Evolutionary conservation across 2,888 invertebrate genomes (phyloP).

Genomic region (Margaritifera margaritifera): DNA sequence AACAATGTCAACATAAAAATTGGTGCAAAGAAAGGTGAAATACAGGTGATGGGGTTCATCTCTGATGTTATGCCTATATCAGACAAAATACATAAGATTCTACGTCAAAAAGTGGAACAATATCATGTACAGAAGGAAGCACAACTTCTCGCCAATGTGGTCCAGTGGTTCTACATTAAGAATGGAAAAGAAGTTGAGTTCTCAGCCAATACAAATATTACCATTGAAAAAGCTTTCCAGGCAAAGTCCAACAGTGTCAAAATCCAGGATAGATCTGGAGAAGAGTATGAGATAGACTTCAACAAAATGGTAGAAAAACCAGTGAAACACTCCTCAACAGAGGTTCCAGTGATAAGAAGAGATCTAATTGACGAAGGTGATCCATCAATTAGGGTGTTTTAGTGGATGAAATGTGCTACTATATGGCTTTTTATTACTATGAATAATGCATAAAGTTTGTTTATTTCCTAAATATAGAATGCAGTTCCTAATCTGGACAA

Average conservation of each 20-base stretch:
- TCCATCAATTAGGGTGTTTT: background rate
- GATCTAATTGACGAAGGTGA: conserved; percentile 12
- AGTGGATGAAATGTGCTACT: conserved; percentile 12
- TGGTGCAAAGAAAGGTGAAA: too few species aligned
- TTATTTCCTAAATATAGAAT: too few species aligned
- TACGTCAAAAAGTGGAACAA: conserved; percentile 7
- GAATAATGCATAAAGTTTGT: too few species aligned
- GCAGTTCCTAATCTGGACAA: too few species aligned
- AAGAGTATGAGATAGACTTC: conserved; percentile 36
- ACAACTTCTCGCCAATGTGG: conserved; percentile 19
- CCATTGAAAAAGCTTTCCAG: conserved; percentile 34
- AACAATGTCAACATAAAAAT: too few species aligned
- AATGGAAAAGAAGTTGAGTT: conserved; percentile 11
- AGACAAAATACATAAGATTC: conserved; percentile 2
- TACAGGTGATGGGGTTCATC: too few species aligned
- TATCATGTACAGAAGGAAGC: conserved; percentile 14
- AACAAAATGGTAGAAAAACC: conserved; percentile 37
- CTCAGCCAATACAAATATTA: conserved; percentile 25
- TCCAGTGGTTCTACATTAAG: conserved; percentile 30
- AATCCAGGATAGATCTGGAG: conserved; percentile 24
- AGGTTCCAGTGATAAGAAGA: conserved; percentile 31
- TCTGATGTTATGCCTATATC: conserved; percentile 1
- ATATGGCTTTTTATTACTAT: too few species aligned
- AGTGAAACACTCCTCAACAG: conserved; percentile 14
- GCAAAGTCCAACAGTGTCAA: conserved; percentile 20